Percentiles rank a stretch among this genome's conserved stretches.
These are phyloP conservation scores for Myiagra hebetior DNA, from an alignment of 2,113 vertebrate species.

Conservation along the genomic window DNA sequence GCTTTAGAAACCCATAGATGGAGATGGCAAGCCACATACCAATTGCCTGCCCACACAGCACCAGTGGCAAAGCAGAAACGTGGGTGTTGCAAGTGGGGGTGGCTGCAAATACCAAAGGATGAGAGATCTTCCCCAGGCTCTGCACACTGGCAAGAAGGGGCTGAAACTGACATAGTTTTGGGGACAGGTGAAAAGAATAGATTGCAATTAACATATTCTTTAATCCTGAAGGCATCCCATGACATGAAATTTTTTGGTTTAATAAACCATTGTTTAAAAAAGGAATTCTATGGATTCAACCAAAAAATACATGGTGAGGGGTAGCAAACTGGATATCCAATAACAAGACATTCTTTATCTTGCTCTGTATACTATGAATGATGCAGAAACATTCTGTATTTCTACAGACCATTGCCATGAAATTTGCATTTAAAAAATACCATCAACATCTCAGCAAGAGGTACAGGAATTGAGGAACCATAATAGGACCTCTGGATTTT, in stretches of 20 bases:
- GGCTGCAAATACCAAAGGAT: not conserved
- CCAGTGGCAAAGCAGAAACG: slow-evolving; percentile 5
- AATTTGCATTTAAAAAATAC: not conserved
- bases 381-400: not conserved
- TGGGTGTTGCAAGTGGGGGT: not conserved
- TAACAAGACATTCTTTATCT: not conserved
- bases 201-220: not conserved
- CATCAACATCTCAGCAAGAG: not conserved
- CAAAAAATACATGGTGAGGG: not conserved
- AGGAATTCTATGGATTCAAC: not conserved
- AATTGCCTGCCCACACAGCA: slow-evolving; percentile 35
- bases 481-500: not conserved
- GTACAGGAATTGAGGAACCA: not conserved
- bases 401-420: not conserved
- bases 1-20: slow-evolving; percentile 10
- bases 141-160: not conserved
- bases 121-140: not conserved
- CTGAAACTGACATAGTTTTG: not conserved
- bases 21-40: slow-evolving; percentile 31
- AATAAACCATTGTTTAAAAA: not conserved
- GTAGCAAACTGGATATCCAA: not conserved
- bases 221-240: not conserved
- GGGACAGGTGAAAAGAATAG: not conserved
- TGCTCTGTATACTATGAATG: not conserved
- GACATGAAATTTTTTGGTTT: not conserved